Evolutionary conservation across 2,888 invertebrate species (phyloP).

Genomic region (Andrena dorsata): DNA sequence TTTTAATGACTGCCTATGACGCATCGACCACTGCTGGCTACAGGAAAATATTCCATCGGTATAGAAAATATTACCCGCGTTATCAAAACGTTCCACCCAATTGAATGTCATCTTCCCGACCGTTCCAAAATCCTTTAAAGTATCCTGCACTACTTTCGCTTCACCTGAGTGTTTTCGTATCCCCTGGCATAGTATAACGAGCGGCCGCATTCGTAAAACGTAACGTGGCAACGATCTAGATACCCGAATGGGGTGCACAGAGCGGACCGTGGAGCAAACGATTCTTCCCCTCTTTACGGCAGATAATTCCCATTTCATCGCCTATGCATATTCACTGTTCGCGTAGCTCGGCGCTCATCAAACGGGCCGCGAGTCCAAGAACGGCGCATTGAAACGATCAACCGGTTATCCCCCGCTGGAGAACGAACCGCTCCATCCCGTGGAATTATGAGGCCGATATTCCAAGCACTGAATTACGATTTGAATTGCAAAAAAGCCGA

Average conservation of each 20-base stretch:
- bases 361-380: constrained; percentile 11
- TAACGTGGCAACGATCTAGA: background rate
- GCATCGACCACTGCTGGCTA: no score
- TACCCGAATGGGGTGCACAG: background rate
- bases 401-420: background rate
- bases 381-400: constrained; percentile 39
- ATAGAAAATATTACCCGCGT: no score
- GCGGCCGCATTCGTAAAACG: background rate
- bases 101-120: no score
- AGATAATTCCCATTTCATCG: constrained; percentile 36
- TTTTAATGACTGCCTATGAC: no score
- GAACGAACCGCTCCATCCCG: constrained; percentile 18
- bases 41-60: no score
- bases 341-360: constrained; percentile 10
- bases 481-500: constrained; percentile 60
- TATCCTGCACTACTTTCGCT: no score
- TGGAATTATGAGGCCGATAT: constrained; percentile 53
- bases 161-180: no score
- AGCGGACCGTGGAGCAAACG: background rate
- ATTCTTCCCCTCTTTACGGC: background rate
- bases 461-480: constrained; percentile 43
- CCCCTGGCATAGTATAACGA: background rate
- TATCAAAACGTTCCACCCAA: no score
- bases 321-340: constrained; percentile 33
- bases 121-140: no score